Conservation (phyloP, 2,888 invertebrate genomes). For the Apamea epomidion region DNA sequence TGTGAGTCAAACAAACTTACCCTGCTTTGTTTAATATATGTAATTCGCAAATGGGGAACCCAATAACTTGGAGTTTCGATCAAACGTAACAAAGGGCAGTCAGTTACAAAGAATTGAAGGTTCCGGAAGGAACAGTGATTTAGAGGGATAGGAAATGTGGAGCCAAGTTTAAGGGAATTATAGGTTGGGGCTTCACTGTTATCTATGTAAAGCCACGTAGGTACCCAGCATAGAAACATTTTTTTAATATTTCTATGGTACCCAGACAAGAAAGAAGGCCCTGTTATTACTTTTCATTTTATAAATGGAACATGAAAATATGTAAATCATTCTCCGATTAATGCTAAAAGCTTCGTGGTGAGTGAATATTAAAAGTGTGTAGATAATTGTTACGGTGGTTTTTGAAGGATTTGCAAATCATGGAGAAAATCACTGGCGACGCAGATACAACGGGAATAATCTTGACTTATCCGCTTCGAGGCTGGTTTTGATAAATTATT, state of each 20-base stretch:
- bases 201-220: neutral
- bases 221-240: too few species aligned
- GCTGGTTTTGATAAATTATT: slow-evolving; percentile 62
- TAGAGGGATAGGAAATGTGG: slow-evolving; percentile 32
- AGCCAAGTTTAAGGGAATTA: slow-evolving; percentile 23
- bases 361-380: slow-evolving; percentile 22
- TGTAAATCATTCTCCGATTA: neutral
- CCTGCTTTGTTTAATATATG: slow-evolving; percentile 20
- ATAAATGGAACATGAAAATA: slow-evolving; percentile 5
- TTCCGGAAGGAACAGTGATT: slow-evolving; percentile 43
- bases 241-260: neutral
- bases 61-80: slow-evolving; percentile 53
- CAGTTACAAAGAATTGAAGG: slow-evolving; percentile 45
- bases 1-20: slow-evolving; percentile 26
- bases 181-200: neutral
- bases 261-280: neutral
- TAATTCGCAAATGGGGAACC: slow-evolving; percentile 35
- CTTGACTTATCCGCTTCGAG: slow-evolving; percentile 34
- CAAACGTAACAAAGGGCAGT: slow-evolving; percentile 49
- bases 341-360: slow-evolving; percentile 1
- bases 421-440: slow-evolving; percentile 29
- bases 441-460: slow-evolving; percentile 49
- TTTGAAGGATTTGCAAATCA: slow-evolving; percentile 37
- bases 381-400: slow-evolving; percentile 3
- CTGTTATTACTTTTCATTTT: neutral